Percentiles rank a stretch among this genome's conserved stretches.
Evolutionary conservation across 2,888 invertebrate species (phyloP).

Genomic region (Marasmarcha lunaedactyla): DNA sequence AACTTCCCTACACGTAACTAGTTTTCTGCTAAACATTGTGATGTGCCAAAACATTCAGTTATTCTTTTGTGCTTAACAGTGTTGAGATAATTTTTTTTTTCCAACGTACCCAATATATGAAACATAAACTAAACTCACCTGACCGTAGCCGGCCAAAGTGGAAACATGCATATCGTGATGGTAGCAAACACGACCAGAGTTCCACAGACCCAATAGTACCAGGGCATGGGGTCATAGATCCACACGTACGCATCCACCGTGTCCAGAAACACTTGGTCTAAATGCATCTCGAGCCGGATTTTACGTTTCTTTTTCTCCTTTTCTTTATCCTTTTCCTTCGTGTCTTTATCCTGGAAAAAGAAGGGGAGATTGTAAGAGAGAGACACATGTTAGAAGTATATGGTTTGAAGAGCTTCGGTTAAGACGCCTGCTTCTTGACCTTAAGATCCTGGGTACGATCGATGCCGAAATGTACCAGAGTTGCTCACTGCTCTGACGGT

Average conservation of each 20-base stretch:
- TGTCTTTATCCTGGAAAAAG: slow-evolving; percentile 36
- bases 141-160: slow-evolving; percentile 97
- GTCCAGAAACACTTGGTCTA: slow-evolving; percentile 94
- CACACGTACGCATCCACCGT: slow-evolving; percentile 95
- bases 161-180: slow-evolving; percentile 96
- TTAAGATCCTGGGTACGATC: too few relatives aligned
- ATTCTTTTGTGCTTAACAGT: too few relatives aligned
- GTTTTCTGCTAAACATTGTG: too few relatives aligned
- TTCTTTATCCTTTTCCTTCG: slow-evolving; percentile 53
- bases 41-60: too few relatives aligned
- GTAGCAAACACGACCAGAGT: slow-evolving; percentile 90
- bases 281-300: slow-evolving; percentile 97
- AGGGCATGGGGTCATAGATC: slow-evolving; percentile 97
- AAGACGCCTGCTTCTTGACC: too few relatives aligned
- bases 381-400: too few relatives aligned
- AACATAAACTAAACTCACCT: slow-evolving; percentile 73
- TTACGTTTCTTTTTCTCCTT: slow-evolving; percentile 83
- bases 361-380: neutral
- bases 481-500: too few relatives aligned
- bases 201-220: slow-evolving; percentile 95
- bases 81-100: too few relatives aligned
- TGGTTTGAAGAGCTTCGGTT: too few relatives aligned
- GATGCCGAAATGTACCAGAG: too few relatives aligned
- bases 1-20: too few relatives aligned
- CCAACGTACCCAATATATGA: too few relatives aligned